Conservation (phyloP, 1,140 invertebrate species). For the Cydia strobilella region DNA sequence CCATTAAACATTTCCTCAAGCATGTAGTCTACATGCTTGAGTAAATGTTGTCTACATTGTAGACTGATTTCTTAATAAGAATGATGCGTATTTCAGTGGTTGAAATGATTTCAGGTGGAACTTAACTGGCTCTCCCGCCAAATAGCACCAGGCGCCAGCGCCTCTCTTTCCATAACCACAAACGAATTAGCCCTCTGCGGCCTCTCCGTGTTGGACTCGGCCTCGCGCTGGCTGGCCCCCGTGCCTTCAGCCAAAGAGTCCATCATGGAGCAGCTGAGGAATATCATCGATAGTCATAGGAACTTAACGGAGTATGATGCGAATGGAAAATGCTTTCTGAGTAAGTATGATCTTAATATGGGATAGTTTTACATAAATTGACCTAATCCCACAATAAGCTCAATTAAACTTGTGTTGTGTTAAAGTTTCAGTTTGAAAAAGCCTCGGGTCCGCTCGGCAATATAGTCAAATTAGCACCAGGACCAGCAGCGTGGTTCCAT, state of each 20-base stretch:
- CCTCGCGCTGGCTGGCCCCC: conserved; percentile 51
- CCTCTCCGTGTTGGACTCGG: conserved; percentile 58
- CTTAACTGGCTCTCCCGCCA: conserved; percentile 52
- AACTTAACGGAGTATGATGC: conserved; percentile 67
- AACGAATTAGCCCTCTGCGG: conserved; percentile 66
- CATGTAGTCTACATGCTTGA: no score
- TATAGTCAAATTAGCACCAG: no score
- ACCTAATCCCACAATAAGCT: no score
- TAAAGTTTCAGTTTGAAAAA: no score
- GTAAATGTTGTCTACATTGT: no score
- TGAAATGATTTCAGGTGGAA: conserved; percentile 49
- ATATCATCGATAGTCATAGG: conserved; percentile 55
- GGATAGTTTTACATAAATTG: no score
- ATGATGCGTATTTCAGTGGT: no score
- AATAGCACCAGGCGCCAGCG: conserved; percentile 51
- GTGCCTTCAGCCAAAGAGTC: conserved; percentile 43
- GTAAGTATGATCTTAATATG: conserved; percentile 58
- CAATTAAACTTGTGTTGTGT: no score
- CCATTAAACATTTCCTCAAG: no score
- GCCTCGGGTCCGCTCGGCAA: no score
- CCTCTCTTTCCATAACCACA: conserved; percentile 52
- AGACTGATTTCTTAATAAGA: no score
- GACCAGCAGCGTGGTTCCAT: no score
- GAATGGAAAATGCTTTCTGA: conserved; percentile 58
- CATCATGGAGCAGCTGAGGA: conserved; percentile 47